A percentile compares a stretch with the other conserved stretches of the same genome.
Conservation (phyloP, 2,797 vertebrate species). For the Oryzias dopingdopingensis region DNA sequence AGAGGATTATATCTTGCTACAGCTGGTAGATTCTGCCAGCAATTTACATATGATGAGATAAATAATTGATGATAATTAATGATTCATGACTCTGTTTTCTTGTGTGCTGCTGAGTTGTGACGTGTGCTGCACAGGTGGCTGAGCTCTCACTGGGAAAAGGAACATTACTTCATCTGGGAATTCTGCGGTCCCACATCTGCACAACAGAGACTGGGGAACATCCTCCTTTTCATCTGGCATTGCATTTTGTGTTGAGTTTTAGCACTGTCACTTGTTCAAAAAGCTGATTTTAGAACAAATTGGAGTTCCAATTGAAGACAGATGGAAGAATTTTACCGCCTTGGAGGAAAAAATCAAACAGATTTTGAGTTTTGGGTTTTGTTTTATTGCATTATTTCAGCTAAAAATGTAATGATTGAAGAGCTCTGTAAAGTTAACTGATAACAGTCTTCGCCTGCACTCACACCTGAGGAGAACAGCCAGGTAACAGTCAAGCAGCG, state of each 20-base stretch:
- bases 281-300: too few species aligned
- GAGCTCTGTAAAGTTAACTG: conserved; percentile 16
- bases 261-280: too few species aligned
- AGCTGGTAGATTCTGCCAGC: conserved; percentile 7
- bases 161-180: conserved; percentile 17
- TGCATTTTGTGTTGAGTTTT: too few species aligned
- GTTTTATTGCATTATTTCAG: conserved; percentile 7
- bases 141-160: conserved; percentile 19
- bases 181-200: conserved; percentile 19
- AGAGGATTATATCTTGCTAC: conserved; percentile 4
- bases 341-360: too few species aligned
- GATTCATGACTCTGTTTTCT: conserved; percentile 56
- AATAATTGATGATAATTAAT: conserved; percentile 67
- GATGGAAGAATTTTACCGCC: too few species aligned
- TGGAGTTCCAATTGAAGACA: too few species aligned
- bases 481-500: conserved; percentile 11
- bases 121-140: conserved; percentile 42
- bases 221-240: neutral
- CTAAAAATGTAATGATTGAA: conserved; percentile 35
- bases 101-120: conserved; percentile 44
- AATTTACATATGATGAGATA: conserved; percentile 45
- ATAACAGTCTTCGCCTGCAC: conserved; percentile 47
- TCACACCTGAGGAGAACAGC: conserved; percentile 53
- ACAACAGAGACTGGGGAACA: conserved; percentile 16
- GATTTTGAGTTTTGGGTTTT: neutral